Base-by-base conservation (phyloP, 2,797 vertebrate species). In the Hydrocynus forskahlii region DNA sequence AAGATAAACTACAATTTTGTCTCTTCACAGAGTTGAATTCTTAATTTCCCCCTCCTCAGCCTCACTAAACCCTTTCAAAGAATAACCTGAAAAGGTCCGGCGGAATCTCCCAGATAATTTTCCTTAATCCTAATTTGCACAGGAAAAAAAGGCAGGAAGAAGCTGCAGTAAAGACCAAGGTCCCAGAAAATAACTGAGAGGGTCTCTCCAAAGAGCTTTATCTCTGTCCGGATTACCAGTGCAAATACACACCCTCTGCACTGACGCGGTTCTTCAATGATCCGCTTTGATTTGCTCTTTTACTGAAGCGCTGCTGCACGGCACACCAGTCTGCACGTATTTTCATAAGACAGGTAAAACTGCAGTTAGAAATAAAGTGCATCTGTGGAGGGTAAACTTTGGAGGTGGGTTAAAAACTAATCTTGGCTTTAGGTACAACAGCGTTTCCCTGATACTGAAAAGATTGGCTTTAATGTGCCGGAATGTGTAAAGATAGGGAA, bases 71-170 rank as follows among this genome's bases (percentile, higher is more conserved):
- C 82, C 84, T 83, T 69, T 87, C 89, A 86, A 82, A 81, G 79
- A 87, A 81, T 91, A 92, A 94, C 93, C 90, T 87, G 91, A 92
- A 92, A 93, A 92, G 90, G 92, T 92, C 90, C 91, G 87, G 86
- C 82, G 83, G 85, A 90, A 88, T 62, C 80, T 70, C 62, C 74
- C 45, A 83, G 89, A 91, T 90, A 87, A 89, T 82, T 54, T 87
- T 87, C 57, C 52, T 81, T 92, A 93, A 93, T 92, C 90, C 90
- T 88, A 92, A 92, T 93, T 92, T 92, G 89, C 92, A 92, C 90
- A 88, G 87, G 91, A 90, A 92, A 48, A 91, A 92, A 29, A 75
- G 89, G 76, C 88, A 79, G 86, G 83, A 81, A 87, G 88, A 91
- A 87, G 70, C 68, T 80, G 86, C 89, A 90, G 90, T 87, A 90